A percentile compares a stretch with the other conserved stretches of the same genome.
These are phyloP conservation scores for Masnerella sp. DNA, from an alignment of 2,888 invertebrate genomes.

Conservation along the genomic window DNA sequence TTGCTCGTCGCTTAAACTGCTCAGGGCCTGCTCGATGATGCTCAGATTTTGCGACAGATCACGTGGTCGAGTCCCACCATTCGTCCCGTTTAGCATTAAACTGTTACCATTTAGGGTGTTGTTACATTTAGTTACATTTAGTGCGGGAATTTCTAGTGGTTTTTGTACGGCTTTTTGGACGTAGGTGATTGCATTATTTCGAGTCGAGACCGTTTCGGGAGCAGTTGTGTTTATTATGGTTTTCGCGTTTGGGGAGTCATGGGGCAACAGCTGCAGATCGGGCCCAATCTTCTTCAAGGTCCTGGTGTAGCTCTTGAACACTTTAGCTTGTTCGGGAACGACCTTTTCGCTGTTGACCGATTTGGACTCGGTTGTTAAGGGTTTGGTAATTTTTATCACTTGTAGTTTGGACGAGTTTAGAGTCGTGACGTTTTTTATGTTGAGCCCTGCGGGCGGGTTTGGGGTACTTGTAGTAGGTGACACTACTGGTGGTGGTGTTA, in stretches of 20 bases:
- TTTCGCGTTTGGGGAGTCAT: slow-evolving; percentile 34
- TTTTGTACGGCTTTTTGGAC: neutral
- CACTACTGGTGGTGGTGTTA: too few relatives aligned
- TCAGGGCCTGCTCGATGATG: slow-evolving; percentile 69
- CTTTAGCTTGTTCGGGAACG: slow-evolving; percentile 10
- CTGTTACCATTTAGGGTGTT: neutral
- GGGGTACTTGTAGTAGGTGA: too few relatives aligned
- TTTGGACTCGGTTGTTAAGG: neutral
- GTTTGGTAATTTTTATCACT: neutral
- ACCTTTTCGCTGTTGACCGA: too few relatives aligned
- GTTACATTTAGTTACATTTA: neutral
- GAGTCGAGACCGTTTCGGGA: neutral
- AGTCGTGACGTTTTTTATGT: too few relatives aligned
- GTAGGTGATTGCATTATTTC: neutral
- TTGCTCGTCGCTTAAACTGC: slow-evolving; percentile 65
- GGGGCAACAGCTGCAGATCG: slow-evolving; percentile 38
- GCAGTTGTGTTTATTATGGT: slow-evolving; percentile 18
- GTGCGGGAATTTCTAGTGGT: too few relatives aligned
- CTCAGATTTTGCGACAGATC: slow-evolving; percentile 58
- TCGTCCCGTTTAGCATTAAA: neutral
- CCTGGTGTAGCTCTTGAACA: slow-evolving; percentile 41
- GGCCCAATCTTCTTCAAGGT: slow-evolving; percentile 46
- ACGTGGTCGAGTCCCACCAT: too few relatives aligned
- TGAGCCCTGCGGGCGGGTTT: too few relatives aligned
- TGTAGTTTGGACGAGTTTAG: neutral